Percentiles rank a stretch among this genome's conserved stretches.
Evolutionary conservation across 2,888 invertebrate genomes (phyloP).

Genomic region (Idaea biselata): DNA sequence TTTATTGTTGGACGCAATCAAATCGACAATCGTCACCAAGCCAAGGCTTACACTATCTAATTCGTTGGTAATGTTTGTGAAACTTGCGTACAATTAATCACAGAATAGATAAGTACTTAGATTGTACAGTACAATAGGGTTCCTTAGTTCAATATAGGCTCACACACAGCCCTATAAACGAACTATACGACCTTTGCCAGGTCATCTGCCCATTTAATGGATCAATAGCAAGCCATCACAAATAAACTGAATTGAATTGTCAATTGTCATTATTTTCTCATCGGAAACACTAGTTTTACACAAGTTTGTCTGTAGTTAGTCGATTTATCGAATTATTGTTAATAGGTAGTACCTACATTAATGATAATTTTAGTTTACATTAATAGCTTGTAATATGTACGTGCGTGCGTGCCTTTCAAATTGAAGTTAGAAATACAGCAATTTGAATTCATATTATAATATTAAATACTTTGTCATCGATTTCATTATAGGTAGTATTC

Average conservation of each 20-base stretch:
- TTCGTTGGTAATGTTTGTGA: neutral
- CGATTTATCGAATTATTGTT: neutral
- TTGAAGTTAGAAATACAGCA: neutral
- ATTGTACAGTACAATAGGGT: neutral
- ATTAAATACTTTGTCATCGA: neutral
- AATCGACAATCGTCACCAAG: neutral
- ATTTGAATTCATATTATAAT: neutral
- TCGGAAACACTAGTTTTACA: neutral
- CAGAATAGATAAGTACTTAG: neutral
- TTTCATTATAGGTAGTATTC: neutral
- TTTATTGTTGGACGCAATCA: too few species aligned
- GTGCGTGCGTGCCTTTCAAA: neutral
- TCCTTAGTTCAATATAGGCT: neutral
- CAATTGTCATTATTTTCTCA: neutral
- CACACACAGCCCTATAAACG: neutral
- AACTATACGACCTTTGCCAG: neutral
- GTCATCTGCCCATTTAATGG: neutral
- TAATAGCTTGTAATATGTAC: neutral
- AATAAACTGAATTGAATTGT: neutral
- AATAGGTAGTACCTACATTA: neutral
- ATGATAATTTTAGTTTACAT: neutral
- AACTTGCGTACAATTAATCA: neutral
- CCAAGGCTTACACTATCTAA: neutral
- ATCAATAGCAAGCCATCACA: neutral
- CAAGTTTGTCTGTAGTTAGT: neutral